Evolutionary conservation across 2,113 vertebrate genomes (phyloP).

Genomic region (Puntigrus tetrazona): DNA sequence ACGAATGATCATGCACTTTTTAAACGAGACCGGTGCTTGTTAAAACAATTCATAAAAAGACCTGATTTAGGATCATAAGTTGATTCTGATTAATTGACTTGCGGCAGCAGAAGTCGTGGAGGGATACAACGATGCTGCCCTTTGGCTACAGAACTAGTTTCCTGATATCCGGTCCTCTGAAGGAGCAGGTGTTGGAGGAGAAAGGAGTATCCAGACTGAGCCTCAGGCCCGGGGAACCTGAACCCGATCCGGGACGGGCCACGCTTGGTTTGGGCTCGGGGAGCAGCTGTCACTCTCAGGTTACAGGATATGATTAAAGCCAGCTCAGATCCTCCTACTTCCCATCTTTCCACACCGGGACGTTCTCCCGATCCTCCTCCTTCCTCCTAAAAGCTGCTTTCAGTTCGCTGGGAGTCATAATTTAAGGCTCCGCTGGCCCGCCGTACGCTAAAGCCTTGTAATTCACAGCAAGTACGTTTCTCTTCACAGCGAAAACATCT

Average conservation of each 20-base stretch:
- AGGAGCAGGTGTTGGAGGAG: conserved; percentile 13
- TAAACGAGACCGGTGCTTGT: too few relatives aligned
- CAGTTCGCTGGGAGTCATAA: background rate
- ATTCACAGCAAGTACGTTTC: background rate
- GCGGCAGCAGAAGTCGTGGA: background rate
- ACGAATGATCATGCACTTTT: too few relatives aligned
- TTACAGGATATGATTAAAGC: conserved; percentile 32
- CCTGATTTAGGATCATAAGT: background rate
- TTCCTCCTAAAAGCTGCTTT: background rate
- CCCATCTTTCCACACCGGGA: conserved; percentile 3
- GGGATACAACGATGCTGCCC: background rate
- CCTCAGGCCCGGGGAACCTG: background rate
- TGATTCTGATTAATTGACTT: background rate
- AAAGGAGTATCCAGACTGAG: background rate
- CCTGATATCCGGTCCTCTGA: background rate
- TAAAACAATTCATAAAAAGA: too few relatives aligned
- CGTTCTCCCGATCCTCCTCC: background rate
- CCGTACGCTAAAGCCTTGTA: background rate
- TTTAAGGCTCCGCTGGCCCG: background rate
- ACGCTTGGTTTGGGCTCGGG: conserved; percentile 4
- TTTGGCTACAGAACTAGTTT: background rate
- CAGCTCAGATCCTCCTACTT: background rate
- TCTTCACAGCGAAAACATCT: background rate
- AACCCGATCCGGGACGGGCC: background rate
- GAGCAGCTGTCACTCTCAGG: conserved; percentile 31